Conservation (phyloP, 1,140 invertebrate genomes). For the Bathynomus jamesi region DNA sequence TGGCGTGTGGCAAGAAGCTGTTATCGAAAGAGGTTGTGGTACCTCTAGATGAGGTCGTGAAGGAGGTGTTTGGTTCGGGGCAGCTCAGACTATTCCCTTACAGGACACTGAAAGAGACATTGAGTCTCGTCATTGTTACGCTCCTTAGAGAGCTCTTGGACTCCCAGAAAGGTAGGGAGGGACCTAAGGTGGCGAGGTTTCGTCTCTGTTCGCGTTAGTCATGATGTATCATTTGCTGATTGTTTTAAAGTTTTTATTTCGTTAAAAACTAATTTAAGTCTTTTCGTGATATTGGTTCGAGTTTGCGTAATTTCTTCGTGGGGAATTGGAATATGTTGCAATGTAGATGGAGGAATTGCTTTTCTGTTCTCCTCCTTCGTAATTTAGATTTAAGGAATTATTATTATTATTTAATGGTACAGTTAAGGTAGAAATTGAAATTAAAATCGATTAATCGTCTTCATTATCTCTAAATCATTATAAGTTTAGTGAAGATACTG, state of each 20-base stretch:
- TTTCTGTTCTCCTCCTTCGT: too few species aligned
- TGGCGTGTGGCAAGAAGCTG: conserved; percentile 75
- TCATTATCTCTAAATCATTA: too few species aligned
- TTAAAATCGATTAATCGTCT: too few species aligned
- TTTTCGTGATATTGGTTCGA: not conserved
- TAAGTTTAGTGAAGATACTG: too few species aligned
- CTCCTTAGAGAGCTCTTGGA: conserved; percentile 82
- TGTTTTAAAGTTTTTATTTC: not conserved
- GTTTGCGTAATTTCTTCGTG: not conserved
- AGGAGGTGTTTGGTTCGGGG: conserved; percentile 55
- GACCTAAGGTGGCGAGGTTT: not conserved
- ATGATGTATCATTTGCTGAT: not conserved
- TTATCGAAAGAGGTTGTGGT: conserved; percentile 74
- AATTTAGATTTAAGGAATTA: too few species aligned
- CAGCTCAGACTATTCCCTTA: conserved; percentile 70
- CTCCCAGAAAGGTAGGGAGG: conserved; percentile 59
- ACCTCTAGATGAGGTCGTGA: conserved; percentile 67
- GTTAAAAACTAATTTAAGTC: too few species aligned
- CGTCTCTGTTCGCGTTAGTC: not conserved
- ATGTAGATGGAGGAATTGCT: not conserved
- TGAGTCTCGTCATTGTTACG: conserved; percentile 88
- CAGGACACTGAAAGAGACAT: conserved; percentile 85
- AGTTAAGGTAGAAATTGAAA: too few species aligned
- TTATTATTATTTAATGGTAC: too few species aligned
- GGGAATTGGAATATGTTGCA: not conserved